Conservation (phyloP, 2,888 invertebrate species). For the Uloborus plumipes region DNA sequence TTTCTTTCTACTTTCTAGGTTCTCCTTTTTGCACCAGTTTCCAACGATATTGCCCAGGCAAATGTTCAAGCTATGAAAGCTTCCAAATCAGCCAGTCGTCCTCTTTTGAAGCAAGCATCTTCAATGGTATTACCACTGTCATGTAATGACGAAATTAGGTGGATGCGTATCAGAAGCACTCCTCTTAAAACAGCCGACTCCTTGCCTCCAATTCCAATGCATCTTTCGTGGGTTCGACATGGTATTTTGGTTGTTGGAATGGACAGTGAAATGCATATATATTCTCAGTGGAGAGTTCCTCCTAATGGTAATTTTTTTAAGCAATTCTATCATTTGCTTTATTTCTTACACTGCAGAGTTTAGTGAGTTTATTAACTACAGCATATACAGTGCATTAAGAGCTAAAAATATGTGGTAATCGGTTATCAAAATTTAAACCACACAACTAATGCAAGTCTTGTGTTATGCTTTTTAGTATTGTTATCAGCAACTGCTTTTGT, state of each 20-base stretch:
- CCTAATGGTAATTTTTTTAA: constrained; percentile 19
- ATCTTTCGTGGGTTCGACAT: constrained; percentile 98
- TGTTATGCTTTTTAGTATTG: no score
- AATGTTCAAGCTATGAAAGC: constrained; percentile 81
- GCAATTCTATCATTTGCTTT: background rate
- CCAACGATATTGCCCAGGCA: constrained; percentile 93
- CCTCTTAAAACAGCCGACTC: constrained; percentile 94
- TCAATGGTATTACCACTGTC: constrained; percentile 90
- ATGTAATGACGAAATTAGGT: constrained; percentile 88
- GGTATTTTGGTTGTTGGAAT: constrained; percentile 98
- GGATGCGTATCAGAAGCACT: constrained; percentile 95
- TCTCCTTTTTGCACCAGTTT: constrained; percentile 91
- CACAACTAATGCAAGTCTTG: no score
- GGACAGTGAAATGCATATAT: constrained; percentile 99
- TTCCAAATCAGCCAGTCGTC: constrained; percentile 78
- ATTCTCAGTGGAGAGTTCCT: constrained; percentile 87
- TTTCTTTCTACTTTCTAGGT: constrained; percentile 73
- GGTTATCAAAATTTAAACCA: no score
- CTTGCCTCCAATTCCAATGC: constrained; percentile 96
- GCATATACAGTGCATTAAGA: no score
- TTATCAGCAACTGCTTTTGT: no score
- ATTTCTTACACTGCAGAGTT: no score
- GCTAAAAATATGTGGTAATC: no score
- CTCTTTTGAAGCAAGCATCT: constrained; percentile 89
- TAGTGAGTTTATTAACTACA: no score